Base-by-base conservation (phyloP, 2,888 invertebrate genomes). In the Acanthacorydalis orientalis region DNA sequence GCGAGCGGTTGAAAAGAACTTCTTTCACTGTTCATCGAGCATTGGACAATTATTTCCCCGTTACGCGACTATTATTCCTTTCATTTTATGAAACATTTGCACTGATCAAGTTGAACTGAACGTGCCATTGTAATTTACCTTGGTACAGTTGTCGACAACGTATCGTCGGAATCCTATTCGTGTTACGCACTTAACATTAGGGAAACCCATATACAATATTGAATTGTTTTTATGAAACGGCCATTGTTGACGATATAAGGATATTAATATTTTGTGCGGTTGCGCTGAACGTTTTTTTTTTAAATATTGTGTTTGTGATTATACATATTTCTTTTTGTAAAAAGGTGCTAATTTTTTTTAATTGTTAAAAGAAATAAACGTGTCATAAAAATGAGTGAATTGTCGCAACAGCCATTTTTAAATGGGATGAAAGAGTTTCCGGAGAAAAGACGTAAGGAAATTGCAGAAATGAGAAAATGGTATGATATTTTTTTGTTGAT, bases 391-490 rank as follows among this genome's bases (percentile, higher is more conserved):
- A 46, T 46, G 46, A 41, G 33, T 46, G 40, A 12, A 32, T 31
- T 12, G 38, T 51, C 51, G 53, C 51, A 38, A 50, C 55, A 47
- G 56, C 78, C 78, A 23, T 78, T 77, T 58, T 60, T 75, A 51
- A 68, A 70, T 47, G 74, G 75, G 9, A 59, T 75, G 50, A 69
- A 72, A 53, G 64, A 71, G 12, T 51, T 64, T 35, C 75, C 76
- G 0, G 71, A 73, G 39, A 72, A 68, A 1, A 64, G 69, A 51
- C 72, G 72, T 6, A 75, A 75, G 31, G 77, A 77, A 47, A 58
- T 77, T 35, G 70, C 70, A 51, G 70, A 75, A 58, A 67, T 78
- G 38, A 68, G 69, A 55, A 70, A 69, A 52, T 78, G 78, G 78
- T 75, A 53, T 64, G 68, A 57, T 31, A 4, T 23, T 23, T 23